phyloP scores from a whole-genome alignment of 35 echinoderm and acorn worm genomes.

The Eucidaris tribuloides region DNA sequence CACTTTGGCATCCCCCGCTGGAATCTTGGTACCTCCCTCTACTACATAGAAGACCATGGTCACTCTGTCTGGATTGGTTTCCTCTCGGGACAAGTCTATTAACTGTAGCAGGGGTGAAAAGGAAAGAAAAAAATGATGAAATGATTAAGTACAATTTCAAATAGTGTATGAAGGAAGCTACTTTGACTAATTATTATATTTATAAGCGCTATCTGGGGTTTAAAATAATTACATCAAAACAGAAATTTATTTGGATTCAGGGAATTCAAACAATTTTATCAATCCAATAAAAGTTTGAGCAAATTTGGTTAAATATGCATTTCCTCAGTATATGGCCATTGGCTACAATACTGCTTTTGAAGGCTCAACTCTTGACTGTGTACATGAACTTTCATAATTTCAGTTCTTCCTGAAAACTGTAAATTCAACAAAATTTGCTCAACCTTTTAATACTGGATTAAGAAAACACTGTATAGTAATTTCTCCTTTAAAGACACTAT shows the following conservation, averaged over 20 bases:
- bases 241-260: not conserved
- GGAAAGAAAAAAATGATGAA: no score
- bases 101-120: not conserved
- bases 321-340: no score
- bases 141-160: not conserved
- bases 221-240: not conserved
- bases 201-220: not conserved
- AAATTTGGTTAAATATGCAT: not conserved
- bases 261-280: not conserved
- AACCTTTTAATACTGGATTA: no score
- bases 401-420: no score
- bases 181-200: not conserved
- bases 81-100: not conserved
- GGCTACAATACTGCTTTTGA: no score
- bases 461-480: no score
- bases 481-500: no score
- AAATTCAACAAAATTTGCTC: no score
- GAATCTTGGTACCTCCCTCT: conserved; percentile 7
- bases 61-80: not conserved
- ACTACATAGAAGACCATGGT: not conserved
- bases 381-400: no score
- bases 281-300: not conserved
- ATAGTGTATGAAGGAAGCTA: not conserved
- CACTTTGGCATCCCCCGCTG: not conserved
- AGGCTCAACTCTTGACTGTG: no score